A percentile compares a stretch with the other conserved stretches of the same genome.
These are phyloP conservation scores for Platycheirus albimanus DNA, from an alignment of 2,888 invertebrate genomes.

Conservation along the genomic window DNA sequence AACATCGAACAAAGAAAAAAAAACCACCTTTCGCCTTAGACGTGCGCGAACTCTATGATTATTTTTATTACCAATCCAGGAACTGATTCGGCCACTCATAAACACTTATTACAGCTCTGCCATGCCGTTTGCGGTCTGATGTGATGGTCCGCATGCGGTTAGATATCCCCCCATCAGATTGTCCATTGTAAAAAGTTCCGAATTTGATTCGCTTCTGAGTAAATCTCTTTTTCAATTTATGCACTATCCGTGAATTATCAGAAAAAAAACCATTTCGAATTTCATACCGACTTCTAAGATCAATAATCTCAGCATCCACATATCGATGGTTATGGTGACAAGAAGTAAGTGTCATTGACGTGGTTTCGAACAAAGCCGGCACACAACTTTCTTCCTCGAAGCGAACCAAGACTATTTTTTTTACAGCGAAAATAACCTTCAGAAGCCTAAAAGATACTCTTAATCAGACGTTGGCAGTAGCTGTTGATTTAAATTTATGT, in stretches of 20 bases:
- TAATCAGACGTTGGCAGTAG: conserved; percentile 10
- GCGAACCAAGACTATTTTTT: conserved; percentile 35
- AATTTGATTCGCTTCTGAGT: conserved; percentile 21
- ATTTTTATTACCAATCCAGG: conserved; percentile 44
- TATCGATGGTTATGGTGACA: too few species aligned
- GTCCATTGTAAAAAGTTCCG: conserved; percentile 5
- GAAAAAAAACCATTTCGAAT: not conserved
- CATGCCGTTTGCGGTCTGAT: not conserved
- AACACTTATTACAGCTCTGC: conserved; percentile 37
- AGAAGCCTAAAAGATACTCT: conserved; percentile 27
- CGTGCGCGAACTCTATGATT: conserved; percentile 52
- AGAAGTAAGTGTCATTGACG: conserved; percentile 59
- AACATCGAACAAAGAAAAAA: conserved; percentile 14
- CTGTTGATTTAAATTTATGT: conserved; percentile 54
- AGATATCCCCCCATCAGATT: conserved; percentile 15
- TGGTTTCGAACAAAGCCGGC: conserved; percentile 2
- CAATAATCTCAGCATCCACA: not conserved
- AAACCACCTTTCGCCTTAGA: conserved; percentile 62
- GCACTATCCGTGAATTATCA: conserved; percentile 10
- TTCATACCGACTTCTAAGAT: not conserved
- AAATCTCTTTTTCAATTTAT: conserved; percentile 16
- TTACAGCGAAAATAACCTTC: conserved; percentile 4
- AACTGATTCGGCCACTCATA: conserved; percentile 53
- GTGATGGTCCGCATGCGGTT: conserved; percentile 19
- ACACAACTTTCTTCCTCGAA: conserved; percentile 68